Percentiles rank a stretch among this genome's conserved stretches.
Evolutionary conservation across 2,797 vertebrate genomes (phyloP).

Genomic region (Poecilia gillii): DNA sequence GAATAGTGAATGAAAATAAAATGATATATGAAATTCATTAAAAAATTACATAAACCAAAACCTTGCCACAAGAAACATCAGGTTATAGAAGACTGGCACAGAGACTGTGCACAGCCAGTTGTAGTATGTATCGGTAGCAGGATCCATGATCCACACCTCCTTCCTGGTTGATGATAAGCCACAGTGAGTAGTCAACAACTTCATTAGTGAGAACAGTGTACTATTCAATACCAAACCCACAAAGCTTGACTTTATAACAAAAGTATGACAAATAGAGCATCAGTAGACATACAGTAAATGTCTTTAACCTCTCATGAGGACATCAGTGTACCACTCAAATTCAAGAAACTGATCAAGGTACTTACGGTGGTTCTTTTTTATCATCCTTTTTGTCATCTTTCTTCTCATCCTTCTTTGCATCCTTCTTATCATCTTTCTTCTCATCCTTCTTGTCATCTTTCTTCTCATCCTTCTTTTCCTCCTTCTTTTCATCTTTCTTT

Average conservation of each 20-base stretch:
- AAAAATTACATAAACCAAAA: conserved; percentile 48
- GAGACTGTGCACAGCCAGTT: conserved; percentile 87
- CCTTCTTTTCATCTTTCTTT: conserved; percentile 55
- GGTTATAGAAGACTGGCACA: conserved; percentile 92
- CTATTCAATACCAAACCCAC: neutral
- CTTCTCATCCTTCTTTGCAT: conserved; percentile 27
- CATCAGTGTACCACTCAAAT: neutral
- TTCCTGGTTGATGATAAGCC: conserved; percentile 75
- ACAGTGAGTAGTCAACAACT: neutral
- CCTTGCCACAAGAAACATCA: conserved; percentile 94
- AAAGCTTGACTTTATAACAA: neutral
- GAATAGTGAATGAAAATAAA: neutral
- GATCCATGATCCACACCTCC: conserved; percentile 89
- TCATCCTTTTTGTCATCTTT: conserved; percentile 3
- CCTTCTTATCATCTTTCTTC: conserved; percentile 31
- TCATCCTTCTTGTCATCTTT: conserved; percentile 63
- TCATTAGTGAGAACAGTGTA: neutral
- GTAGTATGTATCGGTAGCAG: conserved; percentile 90
- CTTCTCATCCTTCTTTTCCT: conserved; percentile 49
- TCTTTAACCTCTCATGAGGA: neutral
- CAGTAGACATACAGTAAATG: neutral
- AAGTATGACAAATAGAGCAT: neutral
- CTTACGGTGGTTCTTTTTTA: conserved; percentile 8
- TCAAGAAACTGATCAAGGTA: neutral
- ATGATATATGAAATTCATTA: neutral